phyloP scores from a whole-genome alignment of 2,113 vertebrate genomes.

The Mohoua ochrocephala region DNA sequence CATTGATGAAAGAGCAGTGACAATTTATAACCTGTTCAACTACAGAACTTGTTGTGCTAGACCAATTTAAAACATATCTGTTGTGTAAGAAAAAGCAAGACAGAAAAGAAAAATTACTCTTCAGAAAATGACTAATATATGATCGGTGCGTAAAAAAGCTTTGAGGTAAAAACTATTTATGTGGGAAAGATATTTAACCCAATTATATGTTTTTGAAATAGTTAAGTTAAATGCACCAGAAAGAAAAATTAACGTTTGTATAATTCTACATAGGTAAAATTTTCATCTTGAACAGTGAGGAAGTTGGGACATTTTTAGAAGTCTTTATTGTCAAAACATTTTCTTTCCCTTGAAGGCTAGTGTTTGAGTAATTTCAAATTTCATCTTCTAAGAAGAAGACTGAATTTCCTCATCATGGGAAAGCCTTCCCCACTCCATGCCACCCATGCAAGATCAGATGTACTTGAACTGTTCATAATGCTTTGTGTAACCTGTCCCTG shows the following conservation, averaged over 20 bases:
- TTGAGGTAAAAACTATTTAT: slow-evolving; percentile 45
- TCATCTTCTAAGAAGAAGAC: not conserved
- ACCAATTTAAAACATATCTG: slow-evolving; percentile 49
- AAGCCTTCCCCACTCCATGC: not conserved
- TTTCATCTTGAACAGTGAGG: slow-evolving; percentile 12
- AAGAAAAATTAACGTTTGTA: slow-evolving; percentile 23
- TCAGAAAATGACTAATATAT: slow-evolving; percentile 53
- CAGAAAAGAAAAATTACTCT: slow-evolving; percentile 48
- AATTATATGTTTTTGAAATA: slow-evolving; percentile 55
- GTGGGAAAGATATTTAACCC: slow-evolving; percentile 59
- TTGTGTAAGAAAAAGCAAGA: not conserved
- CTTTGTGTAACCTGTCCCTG: not conserved
- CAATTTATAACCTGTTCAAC: slow-evolving; percentile 36
- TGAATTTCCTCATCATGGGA: not conserved
- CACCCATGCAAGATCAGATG: not conserved
- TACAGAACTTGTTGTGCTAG: slow-evolving; percentile 38
- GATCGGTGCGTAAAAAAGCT: slow-evolving; percentile 34
- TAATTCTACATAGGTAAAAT: slow-evolving; percentile 22
- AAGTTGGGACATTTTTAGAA: not conserved
- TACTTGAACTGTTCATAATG: not conserved
- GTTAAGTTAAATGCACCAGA: slow-evolving; percentile 43
- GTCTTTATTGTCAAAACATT: not conserved
- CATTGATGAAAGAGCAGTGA: slow-evolving; percentile 1
- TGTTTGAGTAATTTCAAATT: not conserved
- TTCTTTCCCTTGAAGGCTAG: not conserved